Evolutionary conservation across 2,797 vertebrate genomes (phyloP).

Genomic region (Chanos chanos): DNA sequence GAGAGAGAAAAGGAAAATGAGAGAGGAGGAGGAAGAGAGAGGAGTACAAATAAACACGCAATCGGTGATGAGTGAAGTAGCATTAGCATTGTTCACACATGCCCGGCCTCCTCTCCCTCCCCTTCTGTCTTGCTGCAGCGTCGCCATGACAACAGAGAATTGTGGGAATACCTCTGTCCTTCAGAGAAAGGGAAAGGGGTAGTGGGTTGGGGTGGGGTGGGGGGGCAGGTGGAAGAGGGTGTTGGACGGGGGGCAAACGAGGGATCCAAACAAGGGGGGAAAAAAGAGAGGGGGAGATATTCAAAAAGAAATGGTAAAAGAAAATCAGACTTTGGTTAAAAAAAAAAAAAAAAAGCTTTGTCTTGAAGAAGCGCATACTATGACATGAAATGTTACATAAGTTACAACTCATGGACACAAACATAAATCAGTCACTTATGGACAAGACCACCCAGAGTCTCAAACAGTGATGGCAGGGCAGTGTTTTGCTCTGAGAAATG

Average conservation of each 20-base stretch:
- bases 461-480: not conserved
- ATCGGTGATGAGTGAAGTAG: slow-evolving; percentile 66
- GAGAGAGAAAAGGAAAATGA: slow-evolving; percentile 26
- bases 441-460: slow-evolving; percentile 11
- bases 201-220: slow-evolving; percentile 28
- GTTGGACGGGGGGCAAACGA: not conserved
- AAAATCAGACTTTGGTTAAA: slow-evolving; percentile 37
- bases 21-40: slow-evolving; percentile 11
- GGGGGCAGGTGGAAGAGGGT: slow-evolving; percentile 16
- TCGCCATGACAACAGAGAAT: slow-evolving; percentile 73
- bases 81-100: slow-evolving; percentile 71
- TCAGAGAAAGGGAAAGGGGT: slow-evolving; percentile 59
- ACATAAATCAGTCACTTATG: not conserved
- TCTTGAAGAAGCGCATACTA: slow-evolving; percentile 44
- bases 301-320: not conserved
- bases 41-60: slow-evolving; percentile 34
- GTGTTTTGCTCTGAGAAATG: no score
- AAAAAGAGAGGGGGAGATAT: slow-evolving; percentile 3
- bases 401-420: slow-evolving; percentile 40
- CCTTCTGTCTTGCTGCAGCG: slow-evolving; percentile 72
- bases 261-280: not conserved
- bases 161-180: slow-evolving; percentile 79
- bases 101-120: slow-evolving; percentile 50
- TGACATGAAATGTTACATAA: slow-evolving; percentile 44
- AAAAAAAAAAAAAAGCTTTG: slow-evolving; percentile 45